These are phyloP conservation scores for Meleagris gallopavo DNA, from an alignment of 2,113 vertebrate species.

Conservation along the genomic window DNA sequence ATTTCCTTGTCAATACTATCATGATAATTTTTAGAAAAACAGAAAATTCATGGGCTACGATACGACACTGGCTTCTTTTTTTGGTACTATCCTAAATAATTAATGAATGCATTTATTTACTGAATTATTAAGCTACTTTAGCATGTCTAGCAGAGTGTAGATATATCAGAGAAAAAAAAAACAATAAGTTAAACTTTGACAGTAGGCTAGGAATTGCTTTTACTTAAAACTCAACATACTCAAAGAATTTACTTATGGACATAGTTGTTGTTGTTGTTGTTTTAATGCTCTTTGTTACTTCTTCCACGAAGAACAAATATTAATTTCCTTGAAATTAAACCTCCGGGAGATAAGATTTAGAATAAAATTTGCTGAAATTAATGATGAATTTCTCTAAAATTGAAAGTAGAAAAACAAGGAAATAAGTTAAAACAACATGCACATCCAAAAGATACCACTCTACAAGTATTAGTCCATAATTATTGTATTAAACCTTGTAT, in stretches of 20 bases:
- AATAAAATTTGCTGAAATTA: background rate
- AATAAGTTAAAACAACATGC: background rate
- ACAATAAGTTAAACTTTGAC: conserved; percentile 17
- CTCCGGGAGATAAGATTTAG: background rate
- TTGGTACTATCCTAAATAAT: conserved; percentile 47
- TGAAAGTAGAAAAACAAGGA: background rate
- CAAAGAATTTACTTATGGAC: background rate
- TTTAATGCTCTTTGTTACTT: background rate
- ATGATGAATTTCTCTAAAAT: background rate
- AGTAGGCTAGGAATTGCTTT: conserved; percentile 5
- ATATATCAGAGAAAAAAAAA: conserved; percentile 22
- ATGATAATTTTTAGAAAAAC: conserved; percentile 3
- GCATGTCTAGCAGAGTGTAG: conserved; percentile 16
- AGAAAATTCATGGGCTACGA: background rate
- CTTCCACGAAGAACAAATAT: background rate
- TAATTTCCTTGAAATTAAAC: background rate
- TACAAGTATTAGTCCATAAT: background rate
- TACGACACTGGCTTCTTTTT: background rate
- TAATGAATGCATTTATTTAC: conserved; percentile 68
- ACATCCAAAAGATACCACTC: background rate
- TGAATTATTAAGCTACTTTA: conserved; percentile 63
- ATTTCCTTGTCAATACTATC: background rate
- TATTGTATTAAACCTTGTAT: background rate
- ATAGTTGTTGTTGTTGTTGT: background rate
- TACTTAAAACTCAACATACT: conserved; percentile 4